Conservation (phyloP, 2,888 invertebrate genomes). For the Laothoe populi region DNA sequence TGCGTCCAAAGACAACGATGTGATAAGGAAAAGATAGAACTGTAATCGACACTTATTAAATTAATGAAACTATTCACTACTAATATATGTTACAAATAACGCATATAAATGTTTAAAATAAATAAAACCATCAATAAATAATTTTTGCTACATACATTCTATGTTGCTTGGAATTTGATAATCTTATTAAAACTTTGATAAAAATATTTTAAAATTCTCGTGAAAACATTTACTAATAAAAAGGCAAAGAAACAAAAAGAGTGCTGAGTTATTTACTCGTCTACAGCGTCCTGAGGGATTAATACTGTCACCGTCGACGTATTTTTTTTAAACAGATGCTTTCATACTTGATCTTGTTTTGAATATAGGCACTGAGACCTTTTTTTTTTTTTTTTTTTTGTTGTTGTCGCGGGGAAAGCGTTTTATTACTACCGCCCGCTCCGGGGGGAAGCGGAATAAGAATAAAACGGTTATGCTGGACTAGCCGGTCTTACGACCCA, state of each 20-base stretch:
- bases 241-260: slow-evolving; percentile 32
- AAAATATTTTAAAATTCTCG: not conserved
- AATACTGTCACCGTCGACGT: slow-evolving; percentile 31
- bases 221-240: slow-evolving; percentile 6
- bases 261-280: slow-evolving; percentile 38
- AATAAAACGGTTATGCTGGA: too few relatives aligned
- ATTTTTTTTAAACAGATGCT: slow-evolving; percentile 34
- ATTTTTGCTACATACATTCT: not conserved
- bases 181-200: not conserved
- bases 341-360: slow-evolving; percentile 34
- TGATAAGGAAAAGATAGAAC: not conserved
- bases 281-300: slow-evolving; percentile 37
- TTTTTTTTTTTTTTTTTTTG: too few relatives aligned
- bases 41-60: not conserved
- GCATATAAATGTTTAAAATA: too few relatives aligned
- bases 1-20: not conserved
- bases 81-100: too few relatives aligned
- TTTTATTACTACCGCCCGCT: too few relatives aligned
- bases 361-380: slow-evolving; percentile 24
- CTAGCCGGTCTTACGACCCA: too few relatives aligned
- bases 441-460: too few relatives aligned
- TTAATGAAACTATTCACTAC: not conserved
- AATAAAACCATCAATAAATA: too few relatives aligned
- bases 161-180: not conserved
- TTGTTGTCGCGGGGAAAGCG: too few relatives aligned